Evolutionary conservation across 2,797 vertebrate genomes (phyloP), one percentile per base, ranked within the genome.

Genomic region (Scolopax rusticola): DNA sequence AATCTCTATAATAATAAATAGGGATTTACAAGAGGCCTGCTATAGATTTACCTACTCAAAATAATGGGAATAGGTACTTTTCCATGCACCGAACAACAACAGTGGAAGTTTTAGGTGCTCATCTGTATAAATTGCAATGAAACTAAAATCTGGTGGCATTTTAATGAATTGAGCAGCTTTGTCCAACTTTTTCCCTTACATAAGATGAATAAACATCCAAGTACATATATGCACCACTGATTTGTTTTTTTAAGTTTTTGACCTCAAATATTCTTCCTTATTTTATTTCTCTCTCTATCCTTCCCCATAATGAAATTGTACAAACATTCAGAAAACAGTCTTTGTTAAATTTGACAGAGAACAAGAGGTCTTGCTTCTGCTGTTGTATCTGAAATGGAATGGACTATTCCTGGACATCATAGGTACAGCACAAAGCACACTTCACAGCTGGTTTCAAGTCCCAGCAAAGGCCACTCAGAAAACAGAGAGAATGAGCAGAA

Each of bases 401-500:
- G 2, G 51, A 54, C 38, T 51, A 5, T 67, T 90, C 70, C 88
- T 87, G 68, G 47, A 36, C 60, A 63, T 41, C 60, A 63, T 41
- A 13, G 32, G 50, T 56, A 81, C 57, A 77, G 67, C 38, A 59
- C 75, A 71, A 47, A 93, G 59, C 24, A 68, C 36, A 71, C 23
- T 81, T 88, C 78, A 79, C 59, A 96, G 59, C 24, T 78, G 45
- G 57, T 38, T 91, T 91, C 81, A 87, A 85, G 94, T 90, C 88
- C 63, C 74, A 63, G 30, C 5, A 47, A 84, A 86, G 61, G 68
- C 11, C 9, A 74, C 38, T 88, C 16, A 73, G 60, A 93, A 87
- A 83, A n/a, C 41, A 83, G 71, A 77, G 54, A 86, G 86, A 73
- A 79, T 11, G 27, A 93, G 57, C 27, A 89, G 53, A 79, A 92